Base-by-base conservation (phyloP, 35 echinoderm and acorn worm species). In the Stichopus chloronotus region DNA sequence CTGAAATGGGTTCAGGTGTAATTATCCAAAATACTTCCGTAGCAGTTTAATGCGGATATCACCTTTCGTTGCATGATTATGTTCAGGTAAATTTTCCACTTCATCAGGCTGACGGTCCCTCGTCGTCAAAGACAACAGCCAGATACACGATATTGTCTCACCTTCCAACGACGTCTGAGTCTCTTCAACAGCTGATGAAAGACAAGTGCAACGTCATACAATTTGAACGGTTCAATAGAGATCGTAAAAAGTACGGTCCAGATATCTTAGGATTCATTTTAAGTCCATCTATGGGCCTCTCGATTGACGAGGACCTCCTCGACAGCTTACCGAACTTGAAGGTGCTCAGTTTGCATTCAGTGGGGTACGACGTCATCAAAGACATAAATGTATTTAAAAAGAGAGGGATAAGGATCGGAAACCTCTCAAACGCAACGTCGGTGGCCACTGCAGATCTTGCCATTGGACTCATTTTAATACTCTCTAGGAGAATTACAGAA, bases 401-500 rank as follows among this genome's bases (percentile, higher is more conserved):
- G 22, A 16, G 19, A 19, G 69, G 69, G 5, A 74, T 74, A 14
- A 74, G 69, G 22, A 7, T n/a, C 0, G 13, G 17, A 19, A 20
- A 74, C 22, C 13, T 74, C 22, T 20, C 69, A 20, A 21, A 74
- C 22, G 69, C 22, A n/a, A 16, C 19, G 69, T 74, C 69, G 7
- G 69, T 20, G 19, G 69, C 69, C 69, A 20, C 17, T 74, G 69
- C 69, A 5, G 69, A 74, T 74, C 6, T n/a, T 19, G 69, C 17
- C 4, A 19, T 74, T 20, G 69, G 14, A 4, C 22, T 74, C 17
- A 22, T 74, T 7, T n/a, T 74, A 74, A n/a, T 20, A 5, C 6
- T 74, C 69, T 74, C 69, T 7, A 74, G 69, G 69, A 74, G 69
- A 74, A 74, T 74, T 20, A 4, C n/a, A n/a, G 69, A 74, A 74